Base-by-base conservation (phyloP, 1,140 invertebrate genomes). In the Meloidogyne hapla region DNA sequence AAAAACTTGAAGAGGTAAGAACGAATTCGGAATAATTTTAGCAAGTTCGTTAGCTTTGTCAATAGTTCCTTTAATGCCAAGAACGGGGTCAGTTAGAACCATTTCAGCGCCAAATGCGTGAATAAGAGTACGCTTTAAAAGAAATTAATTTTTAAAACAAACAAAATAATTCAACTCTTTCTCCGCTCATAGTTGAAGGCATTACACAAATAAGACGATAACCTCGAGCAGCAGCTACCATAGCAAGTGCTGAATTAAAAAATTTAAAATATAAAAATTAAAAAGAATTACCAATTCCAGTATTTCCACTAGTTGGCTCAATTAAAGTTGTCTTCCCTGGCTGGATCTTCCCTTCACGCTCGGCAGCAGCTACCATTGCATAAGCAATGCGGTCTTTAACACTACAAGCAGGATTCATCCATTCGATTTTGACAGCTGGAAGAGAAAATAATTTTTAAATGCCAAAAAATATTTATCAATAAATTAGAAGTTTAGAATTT, bases 151-250 rank as follows among this genome's bases (percentile, higher is more conserved):
- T 56, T 56, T n/a, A 56, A 56, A 56, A 56, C 6, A 5, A 68
- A n/a, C n/a, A 21, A 67, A 78, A 33, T 45, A 42, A 33, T 28
- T 28, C 40, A 48, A 73, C 85, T 70, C 76, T 67, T 69, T 80
- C 79, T n/a, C 48, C 42, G 12, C 74, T 82, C 87, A 88, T 88
- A 75, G 83, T 86, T 13, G 88, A 81, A 12, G 89, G 88, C 88
- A 89, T 89, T 10, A 84, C 83, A n/a, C 88, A 77, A 69, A 89
- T 87, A 28, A 86, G 81, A 66, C 89, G 12, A 83, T 85, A 64
- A 83, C 87, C 23, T 76, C 83, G 23, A 18, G 75, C 73, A 8
- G 81, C 82, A 13, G 73, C 73, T 5, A 75, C 76, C 56, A 77
- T 83, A 6, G 81, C 81, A 68, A 82, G 56, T 10, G 82, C 80